Percentiles rank a stretch among this genome's conserved stretches.
phyloP scores from a whole-genome alignment of 2,113 vertebrate species.

The Miniopterus natalensis region DNA sequence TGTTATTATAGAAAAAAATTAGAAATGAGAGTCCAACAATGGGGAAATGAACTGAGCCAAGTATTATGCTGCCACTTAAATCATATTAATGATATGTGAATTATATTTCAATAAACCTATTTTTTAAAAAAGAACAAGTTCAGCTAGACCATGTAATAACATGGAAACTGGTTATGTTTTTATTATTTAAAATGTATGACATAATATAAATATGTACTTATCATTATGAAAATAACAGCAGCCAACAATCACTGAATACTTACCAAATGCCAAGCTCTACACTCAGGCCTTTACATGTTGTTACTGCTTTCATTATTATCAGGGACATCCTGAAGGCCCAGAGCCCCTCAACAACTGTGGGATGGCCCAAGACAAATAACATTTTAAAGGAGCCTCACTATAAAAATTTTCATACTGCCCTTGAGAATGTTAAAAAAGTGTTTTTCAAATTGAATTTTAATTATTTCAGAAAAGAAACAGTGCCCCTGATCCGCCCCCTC shows the following conservation, averaged over 20 bases:
- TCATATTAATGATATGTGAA: not conserved
- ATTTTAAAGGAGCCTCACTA: constrained; percentile 46
- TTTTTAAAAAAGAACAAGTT: not conserved
- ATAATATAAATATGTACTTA: constrained; percentile 1
- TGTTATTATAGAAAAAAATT: not conserved
- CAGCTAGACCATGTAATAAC: not conserved
- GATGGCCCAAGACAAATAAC: not conserved
- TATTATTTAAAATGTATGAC: constrained; percentile 17
- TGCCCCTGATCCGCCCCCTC: not conserved
- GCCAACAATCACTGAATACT: not conserved
- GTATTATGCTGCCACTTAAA: not conserved
- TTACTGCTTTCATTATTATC: not conserved
- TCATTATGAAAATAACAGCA: constrained; percentile 1
- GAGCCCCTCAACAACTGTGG: not conserved
- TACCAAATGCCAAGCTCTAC: not conserved
- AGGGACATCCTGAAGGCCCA: not conserved
- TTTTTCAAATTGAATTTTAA: constrained; percentile 10
- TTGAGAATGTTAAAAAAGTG: not conserved
- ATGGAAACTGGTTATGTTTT: constrained; percentile 13
- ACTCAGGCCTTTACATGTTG: not conserved
- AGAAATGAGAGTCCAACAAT: not conserved
- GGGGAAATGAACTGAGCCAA: not conserved
- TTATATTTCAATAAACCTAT: constrained; percentile 1
- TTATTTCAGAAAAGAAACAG: constrained; percentile 54
- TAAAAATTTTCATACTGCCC: constrained; percentile 37